A percentile compares a stretch with the other conserved stretches of the same genome.
These are phyloP conservation scores for Mesorhabditis belari DNA, from an alignment of 2,888 invertebrate species.

Conservation along the genomic window DNA sequence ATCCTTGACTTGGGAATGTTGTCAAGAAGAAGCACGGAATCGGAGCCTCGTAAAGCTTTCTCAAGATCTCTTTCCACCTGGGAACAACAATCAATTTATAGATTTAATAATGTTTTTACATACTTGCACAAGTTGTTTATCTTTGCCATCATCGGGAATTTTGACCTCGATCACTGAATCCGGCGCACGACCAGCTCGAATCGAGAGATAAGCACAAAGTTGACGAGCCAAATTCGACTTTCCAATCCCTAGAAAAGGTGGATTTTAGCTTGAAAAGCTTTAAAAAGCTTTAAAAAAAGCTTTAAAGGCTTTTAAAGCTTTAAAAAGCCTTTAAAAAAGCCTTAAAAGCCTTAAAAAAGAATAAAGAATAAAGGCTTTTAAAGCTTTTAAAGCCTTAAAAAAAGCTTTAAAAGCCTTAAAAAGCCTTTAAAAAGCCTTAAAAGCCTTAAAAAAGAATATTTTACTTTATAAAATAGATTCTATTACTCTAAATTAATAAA, in stretches of 20 bases:
- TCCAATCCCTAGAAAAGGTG: conserved; percentile 54
- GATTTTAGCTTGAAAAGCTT: no score
- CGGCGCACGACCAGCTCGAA: conserved; percentile 25
- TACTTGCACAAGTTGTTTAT: conserved; percentile 21
- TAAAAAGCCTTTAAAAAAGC: no score
- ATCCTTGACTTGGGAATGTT: conserved; percentile 43
- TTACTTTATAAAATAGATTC: no score
- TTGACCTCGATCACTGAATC: conserved; percentile 36
- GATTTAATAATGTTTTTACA: background rate
- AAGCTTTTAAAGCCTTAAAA: no score
- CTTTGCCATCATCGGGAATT: conserved; percentile 39
- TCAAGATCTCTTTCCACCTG: conserved; percentile 24
- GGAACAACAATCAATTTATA: background rate
- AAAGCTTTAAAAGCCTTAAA: no score
- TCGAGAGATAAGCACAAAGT: conserved; percentile 80
- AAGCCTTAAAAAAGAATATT: no score
- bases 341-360: no score
- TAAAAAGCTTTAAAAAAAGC: no score
- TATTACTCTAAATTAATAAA: no score
- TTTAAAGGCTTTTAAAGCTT: no score
- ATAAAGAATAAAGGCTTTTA: no score
- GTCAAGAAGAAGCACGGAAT: conserved; percentile 40
- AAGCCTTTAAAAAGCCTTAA: no score
- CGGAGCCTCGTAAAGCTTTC: conserved; percentile 14
- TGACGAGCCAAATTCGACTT: conserved; percentile 91